Conservation (phyloP, 2,888 invertebrate species). For the Mantis religiosa region DNA sequence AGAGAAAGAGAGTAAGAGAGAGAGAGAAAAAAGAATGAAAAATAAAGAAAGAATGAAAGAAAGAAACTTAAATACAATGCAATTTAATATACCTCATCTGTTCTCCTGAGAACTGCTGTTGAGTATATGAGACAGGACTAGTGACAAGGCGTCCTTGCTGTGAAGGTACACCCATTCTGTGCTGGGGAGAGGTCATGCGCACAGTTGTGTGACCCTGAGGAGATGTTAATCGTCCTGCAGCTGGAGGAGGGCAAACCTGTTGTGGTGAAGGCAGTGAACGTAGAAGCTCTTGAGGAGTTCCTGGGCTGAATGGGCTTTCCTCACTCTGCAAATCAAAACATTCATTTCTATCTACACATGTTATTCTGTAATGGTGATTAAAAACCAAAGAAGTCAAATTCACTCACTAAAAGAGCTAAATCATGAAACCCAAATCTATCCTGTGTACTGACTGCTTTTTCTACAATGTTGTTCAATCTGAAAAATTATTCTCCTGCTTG, state of each 20-base stretch:
- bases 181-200: constrained; percentile 57
- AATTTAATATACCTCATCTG: constrained; percentile 32
- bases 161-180: constrained; percentile 46
- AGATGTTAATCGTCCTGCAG: constrained; percentile 39
- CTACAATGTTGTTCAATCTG: too few species aligned
- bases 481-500: too few species aligned
- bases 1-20: too few species aligned
- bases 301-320: constrained; percentile 56
- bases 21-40: too few species aligned
- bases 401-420: too few species aligned
- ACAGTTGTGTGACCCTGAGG: constrained; percentile 41
- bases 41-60: too few species aligned
- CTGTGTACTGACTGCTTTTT: too few species aligned
- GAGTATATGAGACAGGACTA: constrained; percentile 21
- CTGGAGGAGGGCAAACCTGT: constrained; percentile 43
- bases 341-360: too few species aligned
- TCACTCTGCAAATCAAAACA: constrained; percentile 41
- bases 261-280: constrained; percentile 33
- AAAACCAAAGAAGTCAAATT: too few species aligned
- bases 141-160: constrained; percentile 24
- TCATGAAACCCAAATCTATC: too few species aligned
- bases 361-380: too few species aligned
- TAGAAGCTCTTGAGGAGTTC: constrained; percentile 39
- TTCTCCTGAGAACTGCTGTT: constrained; percentile 24
- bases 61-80: too few species aligned